Evolutionary conservation across 2,888 invertebrate genomes (phyloP).

Genomic region (Branchinecta sandiegonensis): DNA sequence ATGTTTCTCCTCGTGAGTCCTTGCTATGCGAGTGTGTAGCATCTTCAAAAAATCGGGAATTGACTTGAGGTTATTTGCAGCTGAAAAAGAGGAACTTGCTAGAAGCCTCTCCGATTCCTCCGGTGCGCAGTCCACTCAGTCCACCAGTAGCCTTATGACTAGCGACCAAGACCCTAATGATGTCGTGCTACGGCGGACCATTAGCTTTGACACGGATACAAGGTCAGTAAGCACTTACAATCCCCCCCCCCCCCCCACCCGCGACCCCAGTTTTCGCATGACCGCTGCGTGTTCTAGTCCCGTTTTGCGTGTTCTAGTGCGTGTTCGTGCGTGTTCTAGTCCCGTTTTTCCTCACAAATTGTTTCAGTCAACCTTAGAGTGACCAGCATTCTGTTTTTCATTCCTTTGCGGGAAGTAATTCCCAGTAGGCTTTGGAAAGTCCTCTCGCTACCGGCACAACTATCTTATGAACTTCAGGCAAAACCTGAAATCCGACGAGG

Average conservation of each 20-base stretch:
- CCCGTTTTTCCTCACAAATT: not conserved
- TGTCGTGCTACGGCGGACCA: slow-evolving; percentile 60
- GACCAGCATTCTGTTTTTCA: too few relatives aligned
- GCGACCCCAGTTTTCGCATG: not conserved
- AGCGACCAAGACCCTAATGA: slow-evolving; percentile 34
- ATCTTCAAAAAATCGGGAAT: not conserved
- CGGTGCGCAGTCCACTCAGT: not conserved
- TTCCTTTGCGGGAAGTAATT: too few relatives aligned
- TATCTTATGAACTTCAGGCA: too few relatives aligned
- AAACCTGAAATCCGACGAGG: too few relatives aligned
- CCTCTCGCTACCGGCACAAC: too few relatives aligned
- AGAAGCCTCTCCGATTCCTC: slow-evolving; percentile 21
- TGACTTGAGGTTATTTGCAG: not conserved
- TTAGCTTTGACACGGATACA: slow-evolving; percentile 75
- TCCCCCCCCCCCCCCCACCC: not conserved
- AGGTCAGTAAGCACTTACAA: slow-evolving; percentile 47
- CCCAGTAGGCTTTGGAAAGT: too few relatives aligned
- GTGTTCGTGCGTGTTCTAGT: not conserved
- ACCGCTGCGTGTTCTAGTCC: not conserved
- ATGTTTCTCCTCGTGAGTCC: too few relatives aligned
- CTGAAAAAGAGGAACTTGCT: slow-evolving; percentile 20
- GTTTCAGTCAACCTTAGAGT: too few relatives aligned
- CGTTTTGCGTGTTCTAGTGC: not conserved
- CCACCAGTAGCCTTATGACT: slow-evolving; percentile 18
- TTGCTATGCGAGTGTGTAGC: too few relatives aligned